Base-by-base conservation (phyloP, 2,888 invertebrate genomes). In the Polymixis lichenea region DNA sequence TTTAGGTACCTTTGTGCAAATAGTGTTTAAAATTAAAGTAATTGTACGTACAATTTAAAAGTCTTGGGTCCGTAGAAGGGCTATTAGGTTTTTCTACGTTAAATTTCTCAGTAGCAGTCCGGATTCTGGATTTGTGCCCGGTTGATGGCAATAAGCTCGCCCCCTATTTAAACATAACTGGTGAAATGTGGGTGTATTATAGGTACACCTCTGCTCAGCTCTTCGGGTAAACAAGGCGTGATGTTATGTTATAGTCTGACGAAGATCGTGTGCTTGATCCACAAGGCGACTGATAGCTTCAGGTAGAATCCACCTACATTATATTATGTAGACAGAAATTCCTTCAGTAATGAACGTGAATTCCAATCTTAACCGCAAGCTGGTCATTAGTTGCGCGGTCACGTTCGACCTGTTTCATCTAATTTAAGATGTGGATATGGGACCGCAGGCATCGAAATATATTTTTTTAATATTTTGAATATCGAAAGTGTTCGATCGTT, bases 391-490 rank as follows among this genome's bases (percentile, higher is more conserved):
- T n/a, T 78, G 43, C n/a, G 49, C 13, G 55, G 43, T 66, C 78
- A 78, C 82, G 75, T 75, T 46, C n/a, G 9, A 82, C 66, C 7
- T 55, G 17, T 61, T 51, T 28, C 25, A 66, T 60, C 38, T 4
- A 49, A 49, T 55, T 78, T 76, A 66, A 22, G 53, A 9, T 55
- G 49, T 32, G 13, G 32, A 19, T 25, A 72, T 19, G 17, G 62
- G 32, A n/a, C 9, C 15, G n/a, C 51, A 51, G 4, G 49, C 9
- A 53, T n/a, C n/a, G n/a, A n/a, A 46, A 53, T 19, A 46, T 25
- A 11, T 28, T 43, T 32, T n/a, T 5, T 19, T 17, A 49, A 73
- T 38, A 58, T n/a, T 60, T 73, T 28, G 25, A 71, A 5, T 6
- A 17, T 64, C 17, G 62, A 17, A n/a, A 1, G n/a, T 65, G 19